Evolutionary conservation across 2,888 invertebrate species (phyloP).

Genomic region (Drosophila helvetica): DNA sequence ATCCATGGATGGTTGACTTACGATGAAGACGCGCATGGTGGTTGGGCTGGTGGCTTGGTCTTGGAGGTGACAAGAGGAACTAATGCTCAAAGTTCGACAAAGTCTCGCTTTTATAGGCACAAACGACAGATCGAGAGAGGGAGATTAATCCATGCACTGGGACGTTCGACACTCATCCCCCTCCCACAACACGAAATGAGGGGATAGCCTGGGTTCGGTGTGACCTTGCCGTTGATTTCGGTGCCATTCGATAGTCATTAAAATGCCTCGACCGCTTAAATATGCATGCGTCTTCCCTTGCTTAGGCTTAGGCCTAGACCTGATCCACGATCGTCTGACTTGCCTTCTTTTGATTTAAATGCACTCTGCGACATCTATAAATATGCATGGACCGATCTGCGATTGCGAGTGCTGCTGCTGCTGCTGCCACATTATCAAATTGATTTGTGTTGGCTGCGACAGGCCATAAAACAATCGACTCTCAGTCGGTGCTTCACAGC

Average conservation of each 20-base stretch:
- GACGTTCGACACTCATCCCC: conserved; percentile 40
- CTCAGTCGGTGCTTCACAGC: conserved; percentile 16
- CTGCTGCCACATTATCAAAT: conserved; percentile 49
- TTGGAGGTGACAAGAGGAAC: conserved; percentile 55
- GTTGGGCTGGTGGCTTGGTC: conserved; percentile 22
- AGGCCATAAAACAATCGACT: conserved; percentile 47
- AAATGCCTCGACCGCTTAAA: conserved; percentile 62
- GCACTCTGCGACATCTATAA: conserved; percentile 73
- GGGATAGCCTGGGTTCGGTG: conserved; percentile 22
- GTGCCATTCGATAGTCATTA: conserved; percentile 66
- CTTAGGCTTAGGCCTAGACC: conserved; percentile 55
- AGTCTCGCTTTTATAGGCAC: conserved; percentile 60
- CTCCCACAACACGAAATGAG: conserved; percentile 20
- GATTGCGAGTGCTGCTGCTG: conserved; percentile 32
- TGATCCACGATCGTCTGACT: conserved; percentile 54
- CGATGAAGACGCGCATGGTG: conserved; percentile 71
- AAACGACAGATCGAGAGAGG: conserved; percentile 9
- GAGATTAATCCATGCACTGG: background rate
- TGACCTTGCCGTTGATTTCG: conserved; percentile 70
- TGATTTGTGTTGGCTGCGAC: conserved; percentile 59
- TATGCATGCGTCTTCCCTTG: conserved; percentile 45
- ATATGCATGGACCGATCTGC: conserved; percentile 63
- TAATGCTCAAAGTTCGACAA: conserved; percentile 50
- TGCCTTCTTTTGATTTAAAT: conserved; percentile 69
- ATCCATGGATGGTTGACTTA: conserved; percentile 50